Percentiles rank a stretch among this genome's conserved stretches.
phyloP scores from a whole-genome alignment of 2,113 vertebrate genomes.

The Laticauda colubrina region DNA sequence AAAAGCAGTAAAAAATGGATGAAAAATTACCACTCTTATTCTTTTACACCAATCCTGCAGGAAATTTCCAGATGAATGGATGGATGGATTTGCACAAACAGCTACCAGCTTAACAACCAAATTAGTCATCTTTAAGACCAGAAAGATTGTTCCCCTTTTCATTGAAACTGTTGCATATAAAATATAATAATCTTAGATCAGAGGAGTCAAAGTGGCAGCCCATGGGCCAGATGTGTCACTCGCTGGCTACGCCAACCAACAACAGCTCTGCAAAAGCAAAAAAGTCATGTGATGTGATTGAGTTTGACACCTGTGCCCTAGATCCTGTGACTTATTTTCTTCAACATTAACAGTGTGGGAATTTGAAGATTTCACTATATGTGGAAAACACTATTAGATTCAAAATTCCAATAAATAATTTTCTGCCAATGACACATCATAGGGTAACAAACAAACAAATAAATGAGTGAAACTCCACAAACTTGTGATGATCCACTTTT shows the following conservation, averaged over 20 bases:
- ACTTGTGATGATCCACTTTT: slow-evolving; percentile 96
- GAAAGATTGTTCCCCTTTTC: not conserved
- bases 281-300: no score
- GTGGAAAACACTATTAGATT: slow-evolving; percentile 84
- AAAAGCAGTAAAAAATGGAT: not conserved
- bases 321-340: slow-evolving; percentile 25
- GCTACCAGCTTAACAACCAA: not conserved
- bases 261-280: no score
- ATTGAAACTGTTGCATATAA: not conserved
- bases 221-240: no score
- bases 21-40: not conserved
- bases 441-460: slow-evolving; percentile 71
- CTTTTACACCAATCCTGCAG: not conserved
- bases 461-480: slow-evolving; percentile 67
- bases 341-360: slow-evolving; percentile 66
- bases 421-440: slow-evolving; percentile 85
- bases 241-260: no score
- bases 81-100: not conserved
- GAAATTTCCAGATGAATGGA: not conserved
- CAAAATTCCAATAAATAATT: slow-evolving; percentile 86
- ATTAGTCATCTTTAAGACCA: not conserved
- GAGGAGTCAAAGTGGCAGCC: no score
- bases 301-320: not conserved
- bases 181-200: no score
- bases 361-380: slow-evolving; percentile 71